Evolutionary conservation across 2,888 invertebrate genomes (phyloP), one percentile per base, ranked within the genome.

Genomic region (Leuctra nigra): DNA sequence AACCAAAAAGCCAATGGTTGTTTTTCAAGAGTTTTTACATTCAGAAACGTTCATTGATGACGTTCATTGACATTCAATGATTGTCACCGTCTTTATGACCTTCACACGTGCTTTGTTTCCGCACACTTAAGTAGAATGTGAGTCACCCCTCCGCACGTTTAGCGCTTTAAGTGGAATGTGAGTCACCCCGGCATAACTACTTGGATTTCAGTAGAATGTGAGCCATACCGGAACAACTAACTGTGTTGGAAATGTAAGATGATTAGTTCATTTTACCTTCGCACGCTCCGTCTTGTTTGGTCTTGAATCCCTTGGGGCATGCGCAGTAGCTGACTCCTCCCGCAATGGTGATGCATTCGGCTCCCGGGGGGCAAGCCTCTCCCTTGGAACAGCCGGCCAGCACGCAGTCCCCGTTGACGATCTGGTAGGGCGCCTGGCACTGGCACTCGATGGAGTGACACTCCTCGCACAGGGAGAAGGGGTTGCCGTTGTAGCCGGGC

Each of bases 281-380:
- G 67, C 93, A 93, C n/a, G 86, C 80, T 14, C 91, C 90, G 66
- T 91, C 90, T 1, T 77, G 68, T 56, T 81, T 81, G 20, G 88
- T 86, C 57, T 83, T 81, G 69, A 81, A 92, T 14, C 94, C 93
- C 68, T 88, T 84, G 4, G 93, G 93, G 69, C 94, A 94, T 52
- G 93, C 93, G 66, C 94, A 94, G 68, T 94, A 94, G 69, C 92
- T 93, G 1, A 91, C 87, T 52, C 89, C 90, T 23, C 91, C 91
- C 13, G 92, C 86, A 63, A 93, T 92, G 2, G 87, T 83, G 56
- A 94, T 89, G 67, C 94, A 94, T 68, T 94, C 91, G 1, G 93
- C 93, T 9, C 91, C 92, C 60, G 80, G 77, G 1, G 90, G 89
- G 70, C 93, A 94, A 64, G 84, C 83, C 61, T 87, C 87, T 36